These are phyloP conservation scores for Apis cerana DNA, from an alignment of 1,140 invertebrate species.

Conservation along the genomic window DNA sequence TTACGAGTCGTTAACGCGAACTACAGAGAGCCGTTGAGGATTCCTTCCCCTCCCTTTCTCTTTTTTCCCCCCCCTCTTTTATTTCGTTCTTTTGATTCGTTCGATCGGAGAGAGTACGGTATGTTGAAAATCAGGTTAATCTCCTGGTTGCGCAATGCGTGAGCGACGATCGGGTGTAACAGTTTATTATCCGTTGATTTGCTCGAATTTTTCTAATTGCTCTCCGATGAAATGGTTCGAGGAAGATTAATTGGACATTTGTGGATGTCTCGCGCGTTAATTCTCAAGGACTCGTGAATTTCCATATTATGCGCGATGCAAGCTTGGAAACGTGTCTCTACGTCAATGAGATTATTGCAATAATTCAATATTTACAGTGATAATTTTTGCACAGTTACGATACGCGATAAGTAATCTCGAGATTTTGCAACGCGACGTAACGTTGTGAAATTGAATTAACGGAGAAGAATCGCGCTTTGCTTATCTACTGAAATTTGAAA, in stretches of 20 bases:
- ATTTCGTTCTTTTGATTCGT: neutral
- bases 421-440: no score
- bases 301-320: no score
- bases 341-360: no score
- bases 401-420: no score
- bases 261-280: no score
- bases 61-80: neutral
- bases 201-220: neutral
- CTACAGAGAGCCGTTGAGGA: neutral
- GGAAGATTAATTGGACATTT: neutral
- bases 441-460: no score
- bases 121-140: slow-evolving; percentile 30
- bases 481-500: no score
- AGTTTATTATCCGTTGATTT: neutral
- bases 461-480: no score
- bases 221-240: neutral
- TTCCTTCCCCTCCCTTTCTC: neutral
- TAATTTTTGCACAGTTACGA: no score
- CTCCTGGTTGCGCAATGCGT: slow-evolving; percentile 11
- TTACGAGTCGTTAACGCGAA: slow-evolving; percentile 53
- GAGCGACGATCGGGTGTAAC: neutral
- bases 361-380: no score
- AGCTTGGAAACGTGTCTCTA: no score
- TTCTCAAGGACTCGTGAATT: no score
- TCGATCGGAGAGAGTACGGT: neutral